Evolutionary conservation across 2,113 vertebrate genomes (phyloP), one percentile per base, ranked within the genome.

Genomic region (Irena cyanogastra): DNA sequence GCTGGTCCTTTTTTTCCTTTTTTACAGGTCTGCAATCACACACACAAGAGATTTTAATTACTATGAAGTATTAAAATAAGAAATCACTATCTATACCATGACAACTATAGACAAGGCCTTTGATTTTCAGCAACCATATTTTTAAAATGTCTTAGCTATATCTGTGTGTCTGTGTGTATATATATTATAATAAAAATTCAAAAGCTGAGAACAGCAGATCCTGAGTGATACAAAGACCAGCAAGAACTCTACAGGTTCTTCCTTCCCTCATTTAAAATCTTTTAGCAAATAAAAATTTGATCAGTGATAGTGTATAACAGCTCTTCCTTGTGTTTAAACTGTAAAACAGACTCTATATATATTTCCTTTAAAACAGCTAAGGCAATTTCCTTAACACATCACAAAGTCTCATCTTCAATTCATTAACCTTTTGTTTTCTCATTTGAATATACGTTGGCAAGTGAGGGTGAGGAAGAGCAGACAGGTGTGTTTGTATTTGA

Each of bases 1-100:
- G 98, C 98, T 80, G 98, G 97, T 77, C 97, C 98, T 92, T 99
- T 99, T 98, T 99, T 99, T 57, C 98, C 99, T 98, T 99, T 99
- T 97, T 99, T 99, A 95, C 98, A 98, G 94, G 98, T 99, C 99
- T 99, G 81, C 39, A 95, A 86, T 37, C 63, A 96, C 31, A 93
- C 24, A 81, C 10, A 77, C 6, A 63, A 4, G 1, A 49, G 30
- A 9, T 83, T 92, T 83, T 52, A 8, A 16, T 27, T 45, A 33
- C 53, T n/a, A 76, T 3, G 5, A 5, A 66, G 27, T 19, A 35
- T 21, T 33, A 10, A 35, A 56, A 60, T 12, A 37, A n/a, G 2
- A 18, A 78, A 18, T 6, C 35, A 45, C 21, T 42, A 70, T 11
- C 52, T 13, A n/a, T 26, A 75, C 6, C 4, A 50, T 19, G 16